Percentiles rank a stretch among this genome's conserved stretches.
Evolutionary conservation across 2,797 vertebrate genomes (phyloP).

Genomic region (Bradypodion ventrale): DNA sequence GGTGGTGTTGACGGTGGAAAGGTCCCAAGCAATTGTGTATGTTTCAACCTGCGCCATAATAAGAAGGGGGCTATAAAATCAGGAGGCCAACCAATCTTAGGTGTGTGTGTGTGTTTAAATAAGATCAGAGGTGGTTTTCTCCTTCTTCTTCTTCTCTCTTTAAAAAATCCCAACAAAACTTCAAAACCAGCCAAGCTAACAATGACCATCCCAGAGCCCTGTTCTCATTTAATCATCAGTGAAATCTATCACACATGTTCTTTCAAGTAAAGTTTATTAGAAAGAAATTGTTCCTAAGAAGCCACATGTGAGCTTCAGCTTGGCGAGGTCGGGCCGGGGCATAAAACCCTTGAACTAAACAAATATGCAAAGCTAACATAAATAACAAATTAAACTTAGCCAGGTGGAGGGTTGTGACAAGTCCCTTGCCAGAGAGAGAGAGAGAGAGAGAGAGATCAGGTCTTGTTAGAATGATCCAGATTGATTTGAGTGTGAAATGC

Average conservation of each 20-base stretch:
- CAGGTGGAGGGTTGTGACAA: conserved; percentile 76
- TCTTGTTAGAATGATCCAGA: conserved; percentile 67
- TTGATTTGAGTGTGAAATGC: conserved; percentile 70
- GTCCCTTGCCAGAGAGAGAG: conserved; percentile 65
- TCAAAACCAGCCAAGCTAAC: conserved; percentile 79
- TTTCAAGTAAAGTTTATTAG: conserved; percentile 85
- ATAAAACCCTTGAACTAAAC: conserved; percentile 87
- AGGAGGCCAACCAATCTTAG: conserved; percentile 60
- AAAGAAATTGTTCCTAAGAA: conserved; percentile 83
- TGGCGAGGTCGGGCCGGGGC: conserved; percentile 83
- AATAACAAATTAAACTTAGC: conserved; percentile 86
- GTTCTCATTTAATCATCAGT: conserved; percentile 82
- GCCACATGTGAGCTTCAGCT: conserved; percentile 84
- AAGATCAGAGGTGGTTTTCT: conserved; percentile 72
- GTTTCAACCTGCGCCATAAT: conserved; percentile 61
- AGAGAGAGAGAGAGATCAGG: conserved; percentile 71
- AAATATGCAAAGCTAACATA: conserved; percentile 87
- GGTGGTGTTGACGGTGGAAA: conserved; percentile 22
- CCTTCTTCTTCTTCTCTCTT: background rate
- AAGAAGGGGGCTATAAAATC: conserved; percentile 70
- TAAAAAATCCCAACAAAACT: conserved; percentile 69
- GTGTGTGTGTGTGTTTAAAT: conserved; percentile 52
- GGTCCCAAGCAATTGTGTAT: conserved; percentile 57
- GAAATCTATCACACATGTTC: conserved; percentile 85
- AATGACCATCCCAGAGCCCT: conserved; percentile 72